A percentile compares a stretch with the other conserved stretches of the same genome.
Evolutionary conservation across 2,113 vertebrate genomes (phyloP).

Genomic region (Elgaria multicarinata): DNA sequence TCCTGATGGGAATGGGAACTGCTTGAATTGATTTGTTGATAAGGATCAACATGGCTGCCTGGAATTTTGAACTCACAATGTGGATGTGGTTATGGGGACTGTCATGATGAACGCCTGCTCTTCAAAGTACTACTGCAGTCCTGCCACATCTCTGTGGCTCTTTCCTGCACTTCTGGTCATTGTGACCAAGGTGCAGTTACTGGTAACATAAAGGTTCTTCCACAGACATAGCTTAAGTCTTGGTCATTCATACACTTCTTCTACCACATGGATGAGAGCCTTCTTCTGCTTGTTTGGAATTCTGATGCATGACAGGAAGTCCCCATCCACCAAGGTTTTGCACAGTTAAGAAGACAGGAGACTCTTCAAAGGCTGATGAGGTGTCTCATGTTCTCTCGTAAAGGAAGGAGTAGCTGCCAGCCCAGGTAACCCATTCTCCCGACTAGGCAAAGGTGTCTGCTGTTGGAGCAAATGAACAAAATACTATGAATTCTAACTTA

Average conservation of each 20-base stretch:
- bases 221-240: not conserved
- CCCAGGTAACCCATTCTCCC: not conserved
- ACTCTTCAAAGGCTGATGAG: not conserved
- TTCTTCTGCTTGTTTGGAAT: not conserved
- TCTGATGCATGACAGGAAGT: not conserved
- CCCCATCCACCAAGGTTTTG: not conserved
- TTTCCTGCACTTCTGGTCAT: not conserved
- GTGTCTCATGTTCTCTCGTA: not conserved
- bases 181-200: not conserved
- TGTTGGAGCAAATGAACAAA: conserved; percentile 44
- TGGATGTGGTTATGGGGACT: too few relatives aligned
- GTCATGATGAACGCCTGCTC: too few relatives aligned
- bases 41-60: too few relatives aligned
- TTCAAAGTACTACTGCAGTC: too few relatives aligned
- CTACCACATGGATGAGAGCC: not conserved
- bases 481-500: conserved; percentile 30
- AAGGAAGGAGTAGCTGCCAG: not conserved
- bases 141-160: too few relatives aligned
- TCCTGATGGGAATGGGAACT: too few relatives aligned
- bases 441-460: not conserved
- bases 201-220: not conserved
- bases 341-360: not conserved
- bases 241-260: not conserved
- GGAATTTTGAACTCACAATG: too few relatives aligned
- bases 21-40: too few relatives aligned